Evolutionary conservation across 64 coral and sea anemone species (phyloP), one percentile per base, ranked within the genome.

Genomic region (Exaiptasia diaphana): DNA sequence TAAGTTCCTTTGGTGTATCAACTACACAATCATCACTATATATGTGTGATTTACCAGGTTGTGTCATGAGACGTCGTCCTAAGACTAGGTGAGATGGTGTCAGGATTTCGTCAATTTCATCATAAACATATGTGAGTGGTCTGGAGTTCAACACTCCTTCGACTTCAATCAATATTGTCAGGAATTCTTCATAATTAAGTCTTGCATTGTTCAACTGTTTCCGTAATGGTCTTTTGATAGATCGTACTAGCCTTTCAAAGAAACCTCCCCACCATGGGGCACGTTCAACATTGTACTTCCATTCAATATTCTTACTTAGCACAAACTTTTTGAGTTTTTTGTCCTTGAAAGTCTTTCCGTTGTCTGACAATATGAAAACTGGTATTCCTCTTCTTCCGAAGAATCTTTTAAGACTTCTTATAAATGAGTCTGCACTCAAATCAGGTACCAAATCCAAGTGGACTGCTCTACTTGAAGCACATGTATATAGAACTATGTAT

Each of bases 201-300:
- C 73, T 50, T 18, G 59, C 75, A 37, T 35, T 79, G 17, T 40
- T 33, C 10, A 88, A 37, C 20, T 29, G 28, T 60, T 87, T 87
- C 73, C 55, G 55, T 35, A 88, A 54, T 37, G 21, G 53, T 38
- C 63, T 44, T 42, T 87, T 78, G 17, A 79, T 49, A 8, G 31
- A 67, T 38, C 76, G 53, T 3, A 88, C 85, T 29, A 88, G 40
- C 1, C 74, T 44, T 56, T 79, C 74, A 34, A 78, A 88, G 36
- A 88, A 79, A n/a, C 74, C 63, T 25, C 85, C 85, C 57, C 85
- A 87, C 85, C 74, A 88, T 67, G 85, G 74, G 41, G 75, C 54
- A 27, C 41, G 54, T 46, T 65, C 58, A 1, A 79, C 75, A 42
- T 68, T 88, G 35, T 62, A 79, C 46, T 35, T 68, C 64, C 85